Evolutionary conservation across 2,888 invertebrate species (phyloP), one percentile per base, ranked within the genome.

Genomic region (Zootermopsis nevadensis): DNA sequence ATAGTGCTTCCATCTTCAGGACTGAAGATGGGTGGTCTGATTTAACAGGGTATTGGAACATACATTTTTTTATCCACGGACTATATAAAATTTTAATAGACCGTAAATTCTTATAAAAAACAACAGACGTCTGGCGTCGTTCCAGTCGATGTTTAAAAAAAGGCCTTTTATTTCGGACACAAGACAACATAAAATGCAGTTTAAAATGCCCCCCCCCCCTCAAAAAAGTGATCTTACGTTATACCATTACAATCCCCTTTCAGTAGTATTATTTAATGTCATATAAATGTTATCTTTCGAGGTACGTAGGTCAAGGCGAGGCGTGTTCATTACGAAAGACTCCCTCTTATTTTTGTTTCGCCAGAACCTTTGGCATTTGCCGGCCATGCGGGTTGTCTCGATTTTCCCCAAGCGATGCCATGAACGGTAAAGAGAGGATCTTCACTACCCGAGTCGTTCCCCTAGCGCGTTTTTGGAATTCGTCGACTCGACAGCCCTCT

Each of bases 131-230:
- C 74, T 74, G 74, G 74, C 74, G 38, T 22, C 38, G 38, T 74
- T 38, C 74, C 74, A 38, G 74, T 74, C 24, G 74, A 38, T 74
- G 74, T 74, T 74, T 74, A 42, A 38, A 74, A 74, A 74, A n/a
- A n/a, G n/a, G n/a, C 74, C 2, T 38, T 38, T 74, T 42, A 74
- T 24, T 27, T 42, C 74, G 42, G 74, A 74, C 42, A 74, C 42
- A 74, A 74, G 24, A 24, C 74, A 74, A 74, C 74, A 74, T 74
- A 74, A 74, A 74, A 33, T 42, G 0, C 38, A 74, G 35, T 74
- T 74, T 35, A 74, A 27, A 74, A 38, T 74, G 74, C 10, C 74
- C 74, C 74, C 38, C 74, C 74, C 74, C 38, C 74, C 4, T 33
- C 33, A 69, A 33, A 69, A 69, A 69, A 33, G 22, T 33, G 69